Percentiles rank a stretch among this genome's conserved stretches.
These are phyloP conservation scores for Oplegnathus fasciatus DNA, from an alignment of 2,113 vertebrate species.

Conservation along the genomic window DNA sequence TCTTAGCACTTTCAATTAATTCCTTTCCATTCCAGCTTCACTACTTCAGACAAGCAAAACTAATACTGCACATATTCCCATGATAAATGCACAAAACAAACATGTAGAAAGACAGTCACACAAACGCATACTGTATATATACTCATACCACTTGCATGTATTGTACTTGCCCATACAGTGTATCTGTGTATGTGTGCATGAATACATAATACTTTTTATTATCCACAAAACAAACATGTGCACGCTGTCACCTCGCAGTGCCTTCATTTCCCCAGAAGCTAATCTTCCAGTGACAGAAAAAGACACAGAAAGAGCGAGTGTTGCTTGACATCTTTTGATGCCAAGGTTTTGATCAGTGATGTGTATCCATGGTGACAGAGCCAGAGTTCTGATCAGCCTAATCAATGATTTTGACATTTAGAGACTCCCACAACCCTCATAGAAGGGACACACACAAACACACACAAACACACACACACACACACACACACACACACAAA, in stretches of 20 bases:
- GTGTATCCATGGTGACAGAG: slow-evolving; percentile 11
- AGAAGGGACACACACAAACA: background rate
- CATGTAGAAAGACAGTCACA: background rate
- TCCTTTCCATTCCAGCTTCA: background rate
- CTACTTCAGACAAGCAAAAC: background rate
- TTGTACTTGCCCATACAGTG: background rate
- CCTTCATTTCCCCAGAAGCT: background rate
- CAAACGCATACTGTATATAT: background rate
- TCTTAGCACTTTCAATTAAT: background rate
- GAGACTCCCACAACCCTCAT: background rate
- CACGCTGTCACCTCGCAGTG: background rate
- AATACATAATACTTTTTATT: background rate
- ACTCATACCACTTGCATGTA: background rate
- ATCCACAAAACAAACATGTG: background rate
- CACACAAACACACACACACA: no score
- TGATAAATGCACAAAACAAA: background rate
- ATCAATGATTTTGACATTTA: background rate
- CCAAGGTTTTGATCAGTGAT: background rate
- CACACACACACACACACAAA: no score
- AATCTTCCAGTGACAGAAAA: background rate
- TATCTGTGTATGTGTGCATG: background rate
- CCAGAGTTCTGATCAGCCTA: background rate
- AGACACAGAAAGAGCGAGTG: background rate
- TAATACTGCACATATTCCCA: background rate
- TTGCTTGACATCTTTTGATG: background rate